Conservation (phyloP, 2,888 invertebrate species). For the Noctua janthina region DNA sequence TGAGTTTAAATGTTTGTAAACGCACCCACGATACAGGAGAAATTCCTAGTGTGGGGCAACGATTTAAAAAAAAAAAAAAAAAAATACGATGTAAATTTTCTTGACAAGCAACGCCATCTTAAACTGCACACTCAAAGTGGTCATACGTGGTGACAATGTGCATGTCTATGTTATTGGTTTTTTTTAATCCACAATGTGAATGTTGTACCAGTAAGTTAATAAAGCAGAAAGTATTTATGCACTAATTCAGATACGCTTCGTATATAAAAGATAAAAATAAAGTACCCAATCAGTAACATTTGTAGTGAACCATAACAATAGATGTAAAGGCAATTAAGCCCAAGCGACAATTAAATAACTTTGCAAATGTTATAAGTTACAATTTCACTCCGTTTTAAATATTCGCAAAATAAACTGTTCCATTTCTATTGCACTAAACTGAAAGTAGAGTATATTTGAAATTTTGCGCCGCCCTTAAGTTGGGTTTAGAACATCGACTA, state of each 20-base stretch:
- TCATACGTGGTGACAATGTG: too few species aligned
- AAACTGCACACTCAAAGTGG: too few species aligned
- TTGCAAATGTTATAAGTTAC: neutral
- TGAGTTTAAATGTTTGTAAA: too few species aligned
- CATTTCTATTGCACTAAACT: neutral
- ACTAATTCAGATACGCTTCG: neutral
- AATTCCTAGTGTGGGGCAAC: too few species aligned
- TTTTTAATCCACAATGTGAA: neutral
- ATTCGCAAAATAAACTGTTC: constrained; percentile 2
- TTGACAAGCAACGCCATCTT: too few species aligned
- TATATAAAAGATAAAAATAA: neutral
- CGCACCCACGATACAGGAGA: too few species aligned
- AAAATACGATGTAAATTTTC: too few species aligned
- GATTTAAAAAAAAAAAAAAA: too few species aligned
- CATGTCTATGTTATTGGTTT: too few species aligned
- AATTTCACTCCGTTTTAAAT: constrained; percentile 4
- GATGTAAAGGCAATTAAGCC: neutral
- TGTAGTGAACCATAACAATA: neutral
- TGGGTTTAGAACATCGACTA: neutral
- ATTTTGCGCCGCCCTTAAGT: neutral
- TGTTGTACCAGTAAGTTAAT: neutral
- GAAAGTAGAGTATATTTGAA: neutral
- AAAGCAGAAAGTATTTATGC: neutral
- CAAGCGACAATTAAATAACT: neutral
- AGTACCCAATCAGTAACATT: neutral